Conservation (phyloP, 1,140 invertebrate genomes). For the Lutraria rhynchaena region DNA sequence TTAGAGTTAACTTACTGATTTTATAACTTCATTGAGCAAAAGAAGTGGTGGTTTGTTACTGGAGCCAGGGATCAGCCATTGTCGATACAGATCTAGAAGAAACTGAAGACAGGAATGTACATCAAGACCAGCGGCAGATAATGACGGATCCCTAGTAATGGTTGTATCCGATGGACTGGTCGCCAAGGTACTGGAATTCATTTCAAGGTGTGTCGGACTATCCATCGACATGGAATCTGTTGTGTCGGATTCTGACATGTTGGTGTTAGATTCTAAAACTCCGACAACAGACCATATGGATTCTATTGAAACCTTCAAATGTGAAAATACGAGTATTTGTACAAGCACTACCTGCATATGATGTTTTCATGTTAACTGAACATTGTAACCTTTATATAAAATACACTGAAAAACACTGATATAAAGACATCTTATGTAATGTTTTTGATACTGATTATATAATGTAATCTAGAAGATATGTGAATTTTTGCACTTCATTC, state of each 20-base stretch:
- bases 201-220: slow-evolving; percentile 64
- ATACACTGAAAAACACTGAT: too few relatives aligned
- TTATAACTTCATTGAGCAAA: slow-evolving; percentile 87
- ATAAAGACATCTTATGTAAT: too few relatives aligned
- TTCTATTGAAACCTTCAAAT: slow-evolving; percentile 78
- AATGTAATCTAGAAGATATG: too few relatives aligned
- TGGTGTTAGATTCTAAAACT: slow-evolving; percentile 66
- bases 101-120: slow-evolving; percentile 94
- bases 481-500: too few relatives aligned
- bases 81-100: slow-evolving; percentile 90
- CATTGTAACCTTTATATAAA: too few relatives aligned
- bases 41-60: slow-evolving; percentile 84
- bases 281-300: slow-evolving; percentile 81
- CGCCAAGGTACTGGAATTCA: slow-evolving; percentile 20
- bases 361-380: too few relatives aligned
- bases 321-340: too few relatives aligned
- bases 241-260: slow-evolving; percentile 73
- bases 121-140: slow-evolving; percentile 84
- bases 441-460: too few relatives aligned
- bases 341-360: too few relatives aligned
- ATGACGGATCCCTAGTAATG: slow-evolving; percentile 46
- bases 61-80: slow-evolving; percentile 86
- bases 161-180: slow-evolving; percentile 53
- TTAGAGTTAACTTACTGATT: slow-evolving; percentile 84
- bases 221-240: slow-evolving; percentile 72